Base-by-base conservation (phyloP, 2,113 vertebrate genomes). In the Oryctolagus cuniculus region DNA sequence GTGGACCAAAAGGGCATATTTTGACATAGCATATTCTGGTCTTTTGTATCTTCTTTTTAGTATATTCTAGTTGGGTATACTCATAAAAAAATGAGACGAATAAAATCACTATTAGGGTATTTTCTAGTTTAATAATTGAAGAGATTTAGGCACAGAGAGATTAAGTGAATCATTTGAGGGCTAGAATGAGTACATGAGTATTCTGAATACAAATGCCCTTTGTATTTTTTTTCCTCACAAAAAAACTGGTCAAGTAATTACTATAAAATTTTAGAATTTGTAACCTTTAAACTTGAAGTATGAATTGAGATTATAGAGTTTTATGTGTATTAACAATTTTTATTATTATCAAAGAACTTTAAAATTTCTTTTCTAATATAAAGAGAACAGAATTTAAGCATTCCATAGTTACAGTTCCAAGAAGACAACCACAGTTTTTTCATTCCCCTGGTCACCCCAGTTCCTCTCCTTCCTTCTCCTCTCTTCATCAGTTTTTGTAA, bases 111-210 rank as follows among this genome's bases (percentile, higher is more conserved):
- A 82, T 82, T 78, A 93, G 22, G 2, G 13, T 58, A 17, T n/a
- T 34, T 83, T 87, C 19, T 55, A 84, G 84, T 44, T 80, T 84
- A 70, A 80, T 53, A 6, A 72, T 72, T 25, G 4, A 75, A 84
- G 34, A 67, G 2, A 78, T 83, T 74, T 29, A 51, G 70, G 21
- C 6, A 31, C 8, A 38, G 27, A 63, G 6, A 79, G 11, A 64
- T 61, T 51, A 80, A 96, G 11, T 80, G 24, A 84, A n/a, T 64
- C n/a, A 91, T 91, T 94, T 70, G 74, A 92, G 66, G 49, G 3
- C 24, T 73, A n/a, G 19, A 95, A 51, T 87, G n/a, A 64, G 3
- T 80, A 4, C 13, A 49, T 4, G 70, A 31, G 38, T 90, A 2
- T 90, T 90, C 6, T 91, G 44, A 80, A 93, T 80, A 38, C n/a